phyloP scores from a whole-genome alignment of 2,797 vertebrate genomes.

The Tragelaphus oryx region DNA sequence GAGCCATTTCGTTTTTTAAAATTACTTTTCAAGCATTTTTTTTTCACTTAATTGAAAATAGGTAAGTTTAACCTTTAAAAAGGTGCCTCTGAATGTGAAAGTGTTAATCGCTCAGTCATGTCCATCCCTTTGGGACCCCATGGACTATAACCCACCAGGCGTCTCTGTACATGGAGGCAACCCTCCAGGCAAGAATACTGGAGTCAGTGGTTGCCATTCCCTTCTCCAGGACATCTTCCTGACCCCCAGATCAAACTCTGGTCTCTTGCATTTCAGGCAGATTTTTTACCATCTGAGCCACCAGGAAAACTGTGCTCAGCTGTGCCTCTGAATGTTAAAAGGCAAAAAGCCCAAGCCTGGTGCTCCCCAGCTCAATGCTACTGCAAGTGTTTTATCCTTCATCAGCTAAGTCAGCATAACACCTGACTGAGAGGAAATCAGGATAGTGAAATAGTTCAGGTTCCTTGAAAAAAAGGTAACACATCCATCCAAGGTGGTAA shows the following conservation, averaged over 20 bases:
- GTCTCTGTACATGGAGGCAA: not conserved
- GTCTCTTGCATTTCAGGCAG: not conserved
- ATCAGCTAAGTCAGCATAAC: not conserved
- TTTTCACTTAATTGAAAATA: not conserved
- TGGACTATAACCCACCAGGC: not conserved
- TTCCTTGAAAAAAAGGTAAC: not conserved
- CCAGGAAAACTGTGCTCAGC: not conserved
- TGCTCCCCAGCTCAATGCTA: fast-evolving
- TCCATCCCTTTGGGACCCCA: not conserved
- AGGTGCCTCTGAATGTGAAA: not conserved
- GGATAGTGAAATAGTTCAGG: too few species aligned
- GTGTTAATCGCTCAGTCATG: not conserved
- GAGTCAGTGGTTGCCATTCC: not conserved
- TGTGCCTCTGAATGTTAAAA: not conserved
- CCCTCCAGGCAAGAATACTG: not conserved
- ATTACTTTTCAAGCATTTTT: not conserved
- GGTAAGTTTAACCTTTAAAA: not conserved
- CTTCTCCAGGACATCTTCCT: not conserved
- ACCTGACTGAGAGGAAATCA: not conserved
- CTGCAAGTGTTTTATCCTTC: not conserved
- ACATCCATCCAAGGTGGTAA: not conserved
- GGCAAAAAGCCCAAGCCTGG: not conserved
- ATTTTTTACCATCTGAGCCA: not conserved
- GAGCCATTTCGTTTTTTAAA: not conserved
- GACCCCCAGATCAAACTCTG: not conserved